Base-by-base conservation (phyloP, 1,140 invertebrate genomes). In the Drosophila lowei region DNA sequence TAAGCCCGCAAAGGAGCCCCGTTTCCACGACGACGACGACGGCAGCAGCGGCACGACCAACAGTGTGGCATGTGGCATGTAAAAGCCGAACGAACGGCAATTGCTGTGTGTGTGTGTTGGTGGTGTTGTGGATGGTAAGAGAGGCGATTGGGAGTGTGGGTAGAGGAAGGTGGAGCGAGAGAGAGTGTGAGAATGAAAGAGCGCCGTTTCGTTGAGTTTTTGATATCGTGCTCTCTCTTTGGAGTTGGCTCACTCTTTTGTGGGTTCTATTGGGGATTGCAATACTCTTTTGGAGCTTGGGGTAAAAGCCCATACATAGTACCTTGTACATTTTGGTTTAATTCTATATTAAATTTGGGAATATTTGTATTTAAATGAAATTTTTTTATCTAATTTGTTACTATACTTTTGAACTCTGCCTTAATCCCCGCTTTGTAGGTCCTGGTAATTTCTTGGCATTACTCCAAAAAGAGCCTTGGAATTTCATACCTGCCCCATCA, bases 1-100 rank as follows among this genome's bases (percentile, higher is more conserved):
- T 86, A 78, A 78, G 59, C 43, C 62, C 71, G 58, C 74, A 74
- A 41, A 66, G 49, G 59, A 81, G 74, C 46, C 41, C 42, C 23
- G 30, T 30, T 9, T 30, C 30, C 30, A 38, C 11, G 34, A 38
- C 34, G 11, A 38, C 34, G 34, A 34, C 11, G 34, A 13, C 34
- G 11, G 11, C 11, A 18, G n/a, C 47, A 28, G 18, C 59, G 57
- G n/a, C 44, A 38, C 34, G 34, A 38, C 11, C 11, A 34, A 2
- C 30, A 38, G 11, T 11, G 23, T 42, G 16, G n/a, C 53, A 48
- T 38, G 34, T 11, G 34, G 34, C 34, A 56, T 74, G 74, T 77
- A 77, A 59, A 49, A 59, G 71, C 64, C 72, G 68, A 73, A 63
- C 43, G 25, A 18, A 46, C 42, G 34, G 11, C 71, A 58, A 53